A percentile compares a stretch with the other conserved stretches of the same genome.
Conservation (phyloP, 1,140 invertebrate genomes). For the Micrasema longulum region DNA sequence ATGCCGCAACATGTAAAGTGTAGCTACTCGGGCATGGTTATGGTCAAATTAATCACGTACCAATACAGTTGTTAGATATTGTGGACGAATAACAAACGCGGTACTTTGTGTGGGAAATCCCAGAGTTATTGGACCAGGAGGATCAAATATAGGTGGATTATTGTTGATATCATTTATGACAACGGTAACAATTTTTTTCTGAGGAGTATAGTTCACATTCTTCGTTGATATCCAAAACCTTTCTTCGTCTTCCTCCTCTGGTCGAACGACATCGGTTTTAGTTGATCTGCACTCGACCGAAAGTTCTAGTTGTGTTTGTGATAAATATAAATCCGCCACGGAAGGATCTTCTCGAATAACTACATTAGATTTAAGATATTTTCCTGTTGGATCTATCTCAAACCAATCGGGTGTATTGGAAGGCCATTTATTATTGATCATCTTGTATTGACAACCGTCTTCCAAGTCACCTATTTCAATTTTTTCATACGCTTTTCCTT, state of each 20-base stretch:
- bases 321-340: slow-evolving; percentile 65
- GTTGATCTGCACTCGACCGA: slow-evolving; percentile 21
- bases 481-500: slow-evolving; percentile 60
- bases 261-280: not conserved
- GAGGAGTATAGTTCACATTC: slow-evolving; percentile 58
- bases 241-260: slow-evolving; percentile 9
- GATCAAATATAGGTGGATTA: slow-evolving; percentile 63
- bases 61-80: slow-evolving; percentile 61
- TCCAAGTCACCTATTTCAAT: slow-evolving; percentile 57
- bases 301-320: slow-evolving; percentile 64
- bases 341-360: slow-evolving; percentile 63
- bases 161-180: slow-evolving; percentile 69
- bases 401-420: slow-evolving; percentile 18
- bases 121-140: slow-evolving; percentile 60
- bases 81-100: slow-evolving; percentile 59
- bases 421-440: slow-evolving; percentile 54
- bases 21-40: not conserved
- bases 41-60: slow-evolving; percentile 55
- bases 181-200: slow-evolving; percentile 62
- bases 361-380: slow-evolving; percentile 48
- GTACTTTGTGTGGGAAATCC: slow-evolving; percentile 64
- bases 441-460: slow-evolving; percentile 18
- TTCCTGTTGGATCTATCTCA: slow-evolving; percentile 6
- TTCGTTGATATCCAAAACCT: slow-evolving; percentile 61
- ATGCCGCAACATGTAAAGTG: not conserved